Conservation (phyloP, 2,113 vertebrate genomes). For the Lanius collurio region DNA sequence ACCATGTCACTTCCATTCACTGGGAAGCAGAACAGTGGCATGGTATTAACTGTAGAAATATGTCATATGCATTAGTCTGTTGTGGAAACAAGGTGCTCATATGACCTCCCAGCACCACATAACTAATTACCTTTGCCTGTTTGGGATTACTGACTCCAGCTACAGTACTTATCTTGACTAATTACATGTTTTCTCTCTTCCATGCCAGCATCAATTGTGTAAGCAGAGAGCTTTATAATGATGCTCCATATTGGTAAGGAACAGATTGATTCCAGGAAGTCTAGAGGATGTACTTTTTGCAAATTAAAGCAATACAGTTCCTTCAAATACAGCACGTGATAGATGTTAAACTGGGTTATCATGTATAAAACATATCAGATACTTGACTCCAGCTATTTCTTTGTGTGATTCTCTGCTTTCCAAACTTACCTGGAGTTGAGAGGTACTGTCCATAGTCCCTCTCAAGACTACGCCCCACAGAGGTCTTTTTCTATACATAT, state of each 20-base stretch:
- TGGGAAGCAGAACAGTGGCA: neutral
- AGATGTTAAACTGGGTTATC: neutral
- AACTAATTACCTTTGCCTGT: constrained; percentile 24
- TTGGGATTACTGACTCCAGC: constrained; percentile 23
- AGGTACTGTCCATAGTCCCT: neutral
- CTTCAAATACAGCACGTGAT: neutral
- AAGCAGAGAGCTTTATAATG: neutral
- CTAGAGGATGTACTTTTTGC: neutral
- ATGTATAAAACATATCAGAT: neutral
- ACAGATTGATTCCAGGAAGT: neutral
- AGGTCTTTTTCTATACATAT: neutral
- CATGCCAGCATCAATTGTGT: neutral
- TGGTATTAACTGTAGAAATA: constrained; percentile 9
- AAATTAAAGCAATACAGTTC: neutral
- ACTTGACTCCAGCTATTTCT: neutral
- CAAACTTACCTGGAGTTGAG: neutral
- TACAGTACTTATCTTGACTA: neutral
- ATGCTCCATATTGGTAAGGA: neutral
- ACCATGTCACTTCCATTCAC: neutral
- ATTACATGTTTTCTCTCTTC: constrained; percentile 8
- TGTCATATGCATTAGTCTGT: neutral
- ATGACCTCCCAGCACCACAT: neutral
- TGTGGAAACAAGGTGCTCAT: constrained; percentile 17
- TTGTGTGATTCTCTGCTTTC: neutral
- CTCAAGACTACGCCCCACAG: neutral